Conservation (phyloP, 2,113 vertebrate species). For the Clarias magur region DNA sequence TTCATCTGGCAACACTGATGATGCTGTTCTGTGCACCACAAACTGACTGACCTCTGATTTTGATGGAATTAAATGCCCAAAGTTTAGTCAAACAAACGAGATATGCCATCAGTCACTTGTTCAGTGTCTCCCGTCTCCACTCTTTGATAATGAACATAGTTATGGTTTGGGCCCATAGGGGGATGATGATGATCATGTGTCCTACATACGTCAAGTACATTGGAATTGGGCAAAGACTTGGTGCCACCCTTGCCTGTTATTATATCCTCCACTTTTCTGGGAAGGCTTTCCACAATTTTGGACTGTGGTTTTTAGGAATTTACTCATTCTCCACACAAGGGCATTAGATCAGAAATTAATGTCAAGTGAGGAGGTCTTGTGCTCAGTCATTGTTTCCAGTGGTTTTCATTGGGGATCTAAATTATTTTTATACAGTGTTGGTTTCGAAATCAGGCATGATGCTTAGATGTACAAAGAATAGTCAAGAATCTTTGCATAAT, state of each 20-base stretch:
- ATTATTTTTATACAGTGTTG: too few species aligned
- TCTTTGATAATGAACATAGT: background rate
- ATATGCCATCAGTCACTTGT: background rate
- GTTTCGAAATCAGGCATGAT: too few species aligned
- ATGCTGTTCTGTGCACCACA: background rate
- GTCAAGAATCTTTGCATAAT: too few species aligned
- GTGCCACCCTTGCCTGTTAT: background rate
- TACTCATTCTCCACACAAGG: background rate
- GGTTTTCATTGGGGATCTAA: background rate
- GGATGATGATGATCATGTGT: background rate
- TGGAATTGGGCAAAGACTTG: background rate
- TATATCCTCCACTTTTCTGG: background rate
- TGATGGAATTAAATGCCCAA: background rate
- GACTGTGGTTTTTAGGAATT: background rate
- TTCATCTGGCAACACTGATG: background rate
- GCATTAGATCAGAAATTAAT: background rate
- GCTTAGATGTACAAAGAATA: background rate
- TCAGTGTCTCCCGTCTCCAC: background rate
- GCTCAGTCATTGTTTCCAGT: background rate
- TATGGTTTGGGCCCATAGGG: background rate
- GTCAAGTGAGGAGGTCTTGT: background rate
- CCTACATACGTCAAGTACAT: background rate
- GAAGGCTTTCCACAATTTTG: background rate
- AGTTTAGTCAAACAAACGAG: background rate
- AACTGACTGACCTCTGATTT: background rate